Evolutionary conservation across 2,888 invertebrate species (phyloP).

Genomic region (Vannuccia rotundouncinata): DNA sequence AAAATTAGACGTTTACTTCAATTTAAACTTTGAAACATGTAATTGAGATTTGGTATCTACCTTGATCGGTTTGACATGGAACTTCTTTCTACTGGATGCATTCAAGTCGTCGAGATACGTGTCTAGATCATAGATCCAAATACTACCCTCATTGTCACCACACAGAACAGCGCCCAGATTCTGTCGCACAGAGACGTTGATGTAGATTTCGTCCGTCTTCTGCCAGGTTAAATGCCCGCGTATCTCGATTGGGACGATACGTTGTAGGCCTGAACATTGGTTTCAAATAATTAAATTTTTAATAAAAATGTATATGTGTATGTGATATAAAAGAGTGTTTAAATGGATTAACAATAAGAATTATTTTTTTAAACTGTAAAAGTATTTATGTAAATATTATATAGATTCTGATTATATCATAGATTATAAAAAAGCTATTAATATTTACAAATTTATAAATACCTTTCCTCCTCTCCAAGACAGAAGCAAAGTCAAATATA

Average conservation of each 20-base stretch:
- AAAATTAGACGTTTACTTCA: too few species aligned
- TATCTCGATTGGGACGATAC: constrained; percentile 35
- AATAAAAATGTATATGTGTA: not conserved
- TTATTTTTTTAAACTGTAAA: too few species aligned
- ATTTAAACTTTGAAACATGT: too few species aligned
- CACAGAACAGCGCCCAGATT: constrained; percentile 38
- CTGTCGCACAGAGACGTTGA: constrained; percentile 33
- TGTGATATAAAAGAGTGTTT: too few species aligned
- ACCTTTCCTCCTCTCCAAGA: constrained; percentile 37
- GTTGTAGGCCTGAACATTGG: constrained; percentile 31
- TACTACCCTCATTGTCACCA: constrained; percentile 40
- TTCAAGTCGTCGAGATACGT: constrained; percentile 36
- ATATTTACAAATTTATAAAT: not conserved
- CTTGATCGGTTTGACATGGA: constrained; percentile 32
- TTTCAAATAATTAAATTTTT: not conserved
- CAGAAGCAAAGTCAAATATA: constrained; percentile 39
- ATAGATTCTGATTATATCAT: too few species aligned
- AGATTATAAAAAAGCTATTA: too few species aligned
- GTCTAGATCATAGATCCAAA: constrained; percentile 40
- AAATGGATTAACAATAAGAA: too few species aligned
- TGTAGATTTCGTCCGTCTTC: constrained; percentile 39
- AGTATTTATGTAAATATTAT: too few species aligned
- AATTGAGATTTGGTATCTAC: too few species aligned
- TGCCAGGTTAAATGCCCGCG: constrained; percentile 37
- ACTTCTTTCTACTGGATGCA: constrained; percentile 36